phyloP scores from a whole-genome alignment of 2,797 vertebrate species.

The Anomalospiza imberbis region DNA sequence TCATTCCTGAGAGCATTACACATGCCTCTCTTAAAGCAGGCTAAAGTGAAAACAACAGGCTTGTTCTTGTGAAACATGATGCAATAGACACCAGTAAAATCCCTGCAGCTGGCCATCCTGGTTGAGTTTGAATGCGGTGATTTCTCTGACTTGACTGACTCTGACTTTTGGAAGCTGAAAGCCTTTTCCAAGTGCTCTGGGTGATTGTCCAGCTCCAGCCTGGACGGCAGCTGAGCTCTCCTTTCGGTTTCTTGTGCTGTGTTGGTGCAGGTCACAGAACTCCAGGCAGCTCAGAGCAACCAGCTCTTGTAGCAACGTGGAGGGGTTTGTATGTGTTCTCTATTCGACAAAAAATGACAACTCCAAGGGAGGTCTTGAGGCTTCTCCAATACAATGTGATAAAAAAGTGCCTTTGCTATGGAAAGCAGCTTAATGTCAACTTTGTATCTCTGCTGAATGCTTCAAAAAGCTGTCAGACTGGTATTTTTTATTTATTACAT shows the following conservation, averaged over 20 bases:
- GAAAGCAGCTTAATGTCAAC: neutral
- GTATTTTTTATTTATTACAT: neutral
- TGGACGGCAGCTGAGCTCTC: neutral
- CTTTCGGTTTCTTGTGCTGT: neutral
- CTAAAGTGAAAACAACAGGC: neutral
- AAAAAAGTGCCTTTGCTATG: neutral
- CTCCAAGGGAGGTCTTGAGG: neutral
- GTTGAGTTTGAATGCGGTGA: fast-evolving
- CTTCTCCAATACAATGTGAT: neutral
- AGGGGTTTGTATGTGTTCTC: neutral
- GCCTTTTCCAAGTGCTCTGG: neutral
- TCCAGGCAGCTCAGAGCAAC: neutral
- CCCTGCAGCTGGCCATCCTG: neutral
- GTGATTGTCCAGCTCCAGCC: neutral
- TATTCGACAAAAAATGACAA: neutral
- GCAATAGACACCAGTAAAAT: neutral
- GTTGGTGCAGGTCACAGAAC: neutral
- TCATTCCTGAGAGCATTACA: neutral
- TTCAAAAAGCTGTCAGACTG: neutral
- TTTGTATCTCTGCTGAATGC: neutral
- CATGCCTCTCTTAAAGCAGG: neutral
- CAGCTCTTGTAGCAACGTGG: neutral
- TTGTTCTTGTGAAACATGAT: neutral
- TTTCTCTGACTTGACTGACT: neutral
- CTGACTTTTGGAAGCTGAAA: neutral